Conservation (phyloP, 2,113 vertebrate genomes). For the Poeciliopsis prolifica region DNA sequence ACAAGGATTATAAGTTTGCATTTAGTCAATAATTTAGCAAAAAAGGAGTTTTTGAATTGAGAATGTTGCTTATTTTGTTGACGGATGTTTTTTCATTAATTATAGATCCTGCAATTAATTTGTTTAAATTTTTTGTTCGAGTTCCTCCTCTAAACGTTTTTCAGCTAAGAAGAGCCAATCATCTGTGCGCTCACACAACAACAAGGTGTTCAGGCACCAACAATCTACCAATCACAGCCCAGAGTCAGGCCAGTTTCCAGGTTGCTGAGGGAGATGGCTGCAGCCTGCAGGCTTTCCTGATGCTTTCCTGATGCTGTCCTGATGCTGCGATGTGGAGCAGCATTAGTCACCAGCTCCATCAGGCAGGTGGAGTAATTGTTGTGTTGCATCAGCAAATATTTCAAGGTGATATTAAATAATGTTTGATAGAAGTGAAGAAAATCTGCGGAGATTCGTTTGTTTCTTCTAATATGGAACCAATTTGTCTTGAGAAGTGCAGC, state of each 20-base stretch:
- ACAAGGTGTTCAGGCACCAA: constrained; percentile 7
- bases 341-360: constrained; percentile 40
- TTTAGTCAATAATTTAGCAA: too few relatives aligned
- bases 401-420: too few relatives aligned
- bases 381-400: too few relatives aligned
- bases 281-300: constrained; percentile 26
- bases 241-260: constrained; percentile 3
- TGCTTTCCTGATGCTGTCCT: constrained; percentile 20
- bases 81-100: too few relatives aligned
- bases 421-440: constrained; percentile 15
- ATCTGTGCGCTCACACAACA: constrained; percentile 39
- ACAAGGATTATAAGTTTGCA: too few relatives aligned
- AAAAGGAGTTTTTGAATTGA: too few relatives aligned
- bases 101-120: too few relatives aligned
- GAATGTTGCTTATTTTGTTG: too few relatives aligned
- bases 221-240: constrained; percentile 8
- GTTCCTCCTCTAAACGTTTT: background rate
- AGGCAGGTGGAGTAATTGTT: constrained; percentile 40
- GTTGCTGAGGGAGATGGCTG: constrained; percentile 9
- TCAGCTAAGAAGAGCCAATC: constrained; percentile 22
- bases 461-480: constrained; percentile 4
- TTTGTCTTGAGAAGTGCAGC: background rate
- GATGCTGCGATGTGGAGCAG: constrained; percentile 34
- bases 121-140: too few relatives aligned
- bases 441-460: constrained; percentile 15